These are phyloP conservation scores for Eurytoma adleriae DNA, from an alignment of 2,888 invertebrate genomes.

Conservation along the genomic window DNA sequence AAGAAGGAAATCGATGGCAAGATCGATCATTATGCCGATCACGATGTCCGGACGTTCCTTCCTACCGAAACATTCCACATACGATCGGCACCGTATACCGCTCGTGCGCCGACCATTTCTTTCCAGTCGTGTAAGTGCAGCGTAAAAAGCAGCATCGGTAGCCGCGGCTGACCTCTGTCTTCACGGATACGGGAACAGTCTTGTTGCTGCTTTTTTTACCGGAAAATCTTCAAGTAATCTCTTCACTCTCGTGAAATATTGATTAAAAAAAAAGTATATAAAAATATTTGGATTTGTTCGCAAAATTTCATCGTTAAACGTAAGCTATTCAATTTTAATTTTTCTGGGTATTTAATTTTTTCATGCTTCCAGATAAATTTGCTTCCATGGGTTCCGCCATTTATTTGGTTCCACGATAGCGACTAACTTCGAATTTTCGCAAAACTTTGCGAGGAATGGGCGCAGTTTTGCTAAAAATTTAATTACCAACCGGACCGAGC, in stretches of 20 bases:
- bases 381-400: too few species aligned
- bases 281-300: background rate
- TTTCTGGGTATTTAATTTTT: too few species aligned
- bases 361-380: too few species aligned
- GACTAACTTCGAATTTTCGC: too few species aligned
- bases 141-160: conserved; percentile 35
- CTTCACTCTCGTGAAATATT: background rate
- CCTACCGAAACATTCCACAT: conserved; percentile 72
- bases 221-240: conserved; percentile 22
- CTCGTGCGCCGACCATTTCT: conserved; percentile 69
- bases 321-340: too few species aligned
- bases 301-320: background rate
- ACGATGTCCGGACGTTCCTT: conserved; percentile 72
- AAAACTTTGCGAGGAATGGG: too few species aligned
- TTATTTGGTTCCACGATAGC: too few species aligned
- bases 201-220: background rate
- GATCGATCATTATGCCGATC: conserved; percentile 71
- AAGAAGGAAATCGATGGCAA: conserved; percentile 69
- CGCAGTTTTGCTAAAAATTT: too few species aligned
- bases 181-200: background rate
- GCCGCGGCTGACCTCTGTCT: background rate
- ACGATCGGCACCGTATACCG: conserved; percentile 64
- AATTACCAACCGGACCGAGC: too few species aligned
- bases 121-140: conserved; percentile 65
- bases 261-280: background rate